Base-by-base conservation (phyloP, 2,113 vertebrate genomes). In the Chloebia gouldiae region DNA sequence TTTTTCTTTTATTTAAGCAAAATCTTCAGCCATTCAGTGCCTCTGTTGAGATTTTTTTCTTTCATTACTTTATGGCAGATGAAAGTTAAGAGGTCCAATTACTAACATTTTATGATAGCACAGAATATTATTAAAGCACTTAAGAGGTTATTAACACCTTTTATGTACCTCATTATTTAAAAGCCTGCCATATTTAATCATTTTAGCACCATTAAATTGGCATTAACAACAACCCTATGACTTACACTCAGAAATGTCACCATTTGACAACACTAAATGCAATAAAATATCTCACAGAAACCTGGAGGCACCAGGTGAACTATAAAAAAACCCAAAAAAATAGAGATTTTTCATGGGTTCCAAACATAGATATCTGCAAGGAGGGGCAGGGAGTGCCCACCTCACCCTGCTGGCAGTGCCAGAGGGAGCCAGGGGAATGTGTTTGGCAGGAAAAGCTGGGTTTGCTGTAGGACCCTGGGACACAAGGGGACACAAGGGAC, bases 91-190 rank as follows among this genome's bases (percentile, higher is more conserved):
- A 97, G 96, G 88, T 91, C 96, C 97, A 96, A 97, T 92, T 97
- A 97, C 96, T 93, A 96, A 96, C 94, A 89, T 96, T 97, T 97
- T 98, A 97, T 97, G 97, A 97, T 95, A 95, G 97, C 96, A 56
- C 77, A 89, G 96, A 97, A 97, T 97, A 97, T 98, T 96, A 98
- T 90, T 86, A 96, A 97, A 97, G 97, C 97, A 92, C 98, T 98
- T 98, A 97, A 96, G 95, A 97, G 94, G 96, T 98, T 97, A 98
- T 98, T 98, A 98, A 97, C 98, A 98, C 98, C 97, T 98, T 97
- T 97, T 97, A 97, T 95, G 97, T 96, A 97, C 97, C 97, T 97
- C 97, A 88, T 97, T 98, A 97, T 98, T 97, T 96, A 94, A 97
- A 97, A 98, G 95, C 94, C 96, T 96, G 97, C 96, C 97, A 94